phyloP scores from a whole-genome alignment of 2,113 vertebrate genomes.

The Bothrops jararaca region DNA sequence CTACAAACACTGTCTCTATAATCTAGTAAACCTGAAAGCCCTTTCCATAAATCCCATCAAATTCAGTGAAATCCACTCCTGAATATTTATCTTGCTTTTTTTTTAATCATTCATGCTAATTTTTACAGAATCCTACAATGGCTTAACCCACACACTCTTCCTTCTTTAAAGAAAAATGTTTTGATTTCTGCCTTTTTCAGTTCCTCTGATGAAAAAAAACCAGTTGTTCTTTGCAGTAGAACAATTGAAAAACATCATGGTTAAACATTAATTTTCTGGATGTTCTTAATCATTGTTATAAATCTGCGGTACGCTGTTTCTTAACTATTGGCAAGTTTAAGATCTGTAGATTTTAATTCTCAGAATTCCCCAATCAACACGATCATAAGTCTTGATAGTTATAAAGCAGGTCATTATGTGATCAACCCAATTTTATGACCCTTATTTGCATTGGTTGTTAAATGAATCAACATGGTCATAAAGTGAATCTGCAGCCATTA shows the following conservation, averaged over 20 bases:
- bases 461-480: neutral
- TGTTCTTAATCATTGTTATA: neutral
- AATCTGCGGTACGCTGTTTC: neutral
- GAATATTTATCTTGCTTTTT: neutral
- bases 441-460: neutral
- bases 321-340: neutral
- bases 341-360: neutral
- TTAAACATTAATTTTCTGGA: neutral
- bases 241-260: neutral
- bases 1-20: neutral
- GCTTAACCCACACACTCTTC: neutral
- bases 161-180: neutral
- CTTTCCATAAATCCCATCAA: neutral
- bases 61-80: neutral
- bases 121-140: neutral
- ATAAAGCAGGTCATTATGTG: neutral
- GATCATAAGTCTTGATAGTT: neutral
- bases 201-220: neutral
- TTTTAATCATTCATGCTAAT: neutral
- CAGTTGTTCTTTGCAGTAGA: neutral
- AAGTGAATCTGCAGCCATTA: neutral
- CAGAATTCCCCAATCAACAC: neutral
- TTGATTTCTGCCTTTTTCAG: neutral
- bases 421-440: neutral
- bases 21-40: neutral